These are phyloP conservation scores for Aleiodes testaceus DNA, from an alignment of 2,888 invertebrate species.

Conservation along the genomic window DNA sequence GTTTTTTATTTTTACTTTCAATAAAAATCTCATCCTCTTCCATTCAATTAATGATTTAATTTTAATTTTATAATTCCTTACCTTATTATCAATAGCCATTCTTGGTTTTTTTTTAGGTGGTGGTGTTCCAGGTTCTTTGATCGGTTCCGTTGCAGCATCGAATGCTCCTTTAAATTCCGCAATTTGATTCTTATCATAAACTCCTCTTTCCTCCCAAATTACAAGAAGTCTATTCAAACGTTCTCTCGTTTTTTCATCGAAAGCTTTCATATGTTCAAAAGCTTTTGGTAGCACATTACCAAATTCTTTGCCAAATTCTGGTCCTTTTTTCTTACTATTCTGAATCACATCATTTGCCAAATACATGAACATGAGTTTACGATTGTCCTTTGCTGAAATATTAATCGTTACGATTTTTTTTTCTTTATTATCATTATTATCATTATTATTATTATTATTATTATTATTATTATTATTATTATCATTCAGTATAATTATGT, in stretches of 20 bases:
- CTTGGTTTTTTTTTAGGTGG: constrained; percentile 75
- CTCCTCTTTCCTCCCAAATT: constrained; percentile 95
- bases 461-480: too few species aligned
- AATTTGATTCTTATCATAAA: constrained; percentile 88
- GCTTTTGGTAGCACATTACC: constrained; percentile 85
- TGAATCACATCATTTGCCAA: constrained; percentile 99
- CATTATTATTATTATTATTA: background rate
- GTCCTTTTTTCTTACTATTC: constrained; percentile 97
- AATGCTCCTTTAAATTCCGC: constrained; percentile 83
- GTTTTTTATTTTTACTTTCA: background rate
- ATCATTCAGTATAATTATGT: background rate
- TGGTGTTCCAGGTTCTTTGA: constrained; percentile 64
- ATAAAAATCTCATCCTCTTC: background rate
- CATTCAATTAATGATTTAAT: background rate
- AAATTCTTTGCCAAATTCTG: constrained; percentile 94
- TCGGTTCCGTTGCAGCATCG: constrained; percentile 58
- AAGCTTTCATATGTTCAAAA: constrained; percentile 86
- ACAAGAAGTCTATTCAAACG: constrained; percentile 87
- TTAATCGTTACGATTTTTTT: background rate
- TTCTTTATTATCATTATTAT: background rate
- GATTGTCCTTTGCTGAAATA: constrained; percentile 84
- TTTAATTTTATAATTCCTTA: constrained; percentile 29
- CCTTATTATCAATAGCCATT: constrained; percentile 66
- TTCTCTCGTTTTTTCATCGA: constrained; percentile 87
- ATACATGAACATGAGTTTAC: constrained; percentile 96